These are phyloP conservation scores for Rousettus leschenaultii DNA, from an alignment of 2,113 vertebrate genomes.

Conservation along the genomic window DNA sequence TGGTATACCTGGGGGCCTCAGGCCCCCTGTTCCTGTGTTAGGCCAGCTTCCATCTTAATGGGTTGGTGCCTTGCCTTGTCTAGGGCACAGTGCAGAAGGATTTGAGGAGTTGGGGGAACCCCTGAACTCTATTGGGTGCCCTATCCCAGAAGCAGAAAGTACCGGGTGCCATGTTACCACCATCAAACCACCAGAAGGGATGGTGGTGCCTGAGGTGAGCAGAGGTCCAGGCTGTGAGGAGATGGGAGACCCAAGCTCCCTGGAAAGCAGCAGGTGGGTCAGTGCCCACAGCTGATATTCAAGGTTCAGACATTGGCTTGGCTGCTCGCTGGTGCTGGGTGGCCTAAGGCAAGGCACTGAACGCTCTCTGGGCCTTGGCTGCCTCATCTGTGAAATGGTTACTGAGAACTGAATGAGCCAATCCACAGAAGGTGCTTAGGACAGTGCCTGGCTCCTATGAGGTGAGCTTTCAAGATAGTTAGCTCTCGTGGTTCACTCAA, in stretches of 20 bases:
- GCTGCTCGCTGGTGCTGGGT: not conserved
- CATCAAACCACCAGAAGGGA: not conserved
- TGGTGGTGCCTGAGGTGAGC: not conserved
- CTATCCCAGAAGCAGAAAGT: not conserved
- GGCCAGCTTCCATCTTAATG: not conserved
- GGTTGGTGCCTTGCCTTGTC: not conserved
- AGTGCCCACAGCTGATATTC: too few species aligned
- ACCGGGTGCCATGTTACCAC: not conserved
- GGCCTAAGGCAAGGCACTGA: not conserved
- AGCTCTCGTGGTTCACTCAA: not conserved
- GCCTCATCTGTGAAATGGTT: not conserved
- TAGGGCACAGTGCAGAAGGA: not conserved
- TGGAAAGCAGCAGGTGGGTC: not conserved
- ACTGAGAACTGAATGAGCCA: not conserved
- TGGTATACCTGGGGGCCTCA: not conserved
- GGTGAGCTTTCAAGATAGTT: not conserved
- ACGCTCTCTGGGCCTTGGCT: not conserved
- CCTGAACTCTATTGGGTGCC: not conserved
- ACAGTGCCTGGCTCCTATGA: not conserved
- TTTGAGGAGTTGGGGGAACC: not conserved
- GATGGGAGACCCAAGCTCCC: not conserved
- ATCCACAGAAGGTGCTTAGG: not conserved
- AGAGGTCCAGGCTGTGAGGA: not conserved
- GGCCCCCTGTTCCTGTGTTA: not conserved
- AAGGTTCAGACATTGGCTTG: not conserved